phyloP scores from a whole-genome alignment of 53 echinoderm and acorn worm genomes.

The Temnopleurus reevesii region DNA sequence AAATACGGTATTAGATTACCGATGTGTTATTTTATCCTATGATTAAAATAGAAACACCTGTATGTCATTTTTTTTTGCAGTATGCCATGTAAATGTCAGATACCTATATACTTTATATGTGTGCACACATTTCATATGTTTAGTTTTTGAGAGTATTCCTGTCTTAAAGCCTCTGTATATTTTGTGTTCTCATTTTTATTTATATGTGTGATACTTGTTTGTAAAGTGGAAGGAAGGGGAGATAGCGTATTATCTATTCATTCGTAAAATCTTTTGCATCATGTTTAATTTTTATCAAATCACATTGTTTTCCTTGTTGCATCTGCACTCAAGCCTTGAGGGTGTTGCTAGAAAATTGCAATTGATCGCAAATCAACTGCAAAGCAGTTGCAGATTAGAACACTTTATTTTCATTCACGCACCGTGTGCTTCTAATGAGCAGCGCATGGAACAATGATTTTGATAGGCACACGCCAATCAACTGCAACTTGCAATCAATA shows the following conservation, averaged over 20 bases:
- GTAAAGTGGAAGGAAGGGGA: conserved; percentile 27
- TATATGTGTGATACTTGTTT: conserved; percentile 39
- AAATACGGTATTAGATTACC: not conserved
- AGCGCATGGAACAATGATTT: too few relatives aligned
- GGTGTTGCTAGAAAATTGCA: too few relatives aligned
- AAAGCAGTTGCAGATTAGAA: too few relatives aligned
- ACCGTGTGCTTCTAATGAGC: too few relatives aligned
- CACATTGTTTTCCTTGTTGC: not conserved
- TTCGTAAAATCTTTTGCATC: not conserved
- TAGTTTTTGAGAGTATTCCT: conserved; percentile 31
- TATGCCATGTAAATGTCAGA: not conserved
- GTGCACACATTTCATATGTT: not conserved
- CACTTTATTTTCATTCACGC: too few relatives aligned
- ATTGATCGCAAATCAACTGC: too few relatives aligned
- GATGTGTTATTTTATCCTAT: not conserved
- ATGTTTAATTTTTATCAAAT: not conserved
- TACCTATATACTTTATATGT: not conserved
- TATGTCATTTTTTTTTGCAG: not conserved
- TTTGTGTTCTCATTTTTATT: conserved; percentile 33
- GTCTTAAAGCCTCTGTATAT: conserved; percentile 40
- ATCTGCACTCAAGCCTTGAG: too few relatives aligned
- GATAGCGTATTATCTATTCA: conserved; percentile 26
- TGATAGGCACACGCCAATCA: too few relatives aligned
- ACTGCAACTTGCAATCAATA: too few relatives aligned
- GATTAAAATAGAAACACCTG: not conserved